Base-by-base conservation (phyloP, 1,140 invertebrate genomes). In the Trissolcus basalis region DNA sequence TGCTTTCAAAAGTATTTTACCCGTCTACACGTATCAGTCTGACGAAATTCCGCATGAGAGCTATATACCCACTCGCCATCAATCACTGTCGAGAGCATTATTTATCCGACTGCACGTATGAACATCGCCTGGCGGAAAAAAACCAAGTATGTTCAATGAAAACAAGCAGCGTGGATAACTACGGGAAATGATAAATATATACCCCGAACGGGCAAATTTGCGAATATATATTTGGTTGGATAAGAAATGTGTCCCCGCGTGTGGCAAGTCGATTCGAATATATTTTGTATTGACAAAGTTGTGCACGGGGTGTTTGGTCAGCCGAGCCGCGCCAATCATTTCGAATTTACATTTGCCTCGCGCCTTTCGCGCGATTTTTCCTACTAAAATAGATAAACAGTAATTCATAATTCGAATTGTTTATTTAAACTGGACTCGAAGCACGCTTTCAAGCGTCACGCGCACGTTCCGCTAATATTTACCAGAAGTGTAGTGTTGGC, bases 401-500 rank as follows among this genome's bases (percentile, higher is more conserved):
- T 68, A 63, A 77, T 58, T 72, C 69, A 77, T 77, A 77, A 77
- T 77, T 72, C 60, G 41, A 54, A 69, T 76, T 80, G 79, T 80
- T 80, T 80, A 78, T 78, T 80, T 59, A 76, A 74, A 71, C 63
- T 45, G 63, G 41, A 54, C 65, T 55, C 36, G 55, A 36, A 45
- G 45, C 58, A 64, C 16, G 61, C 50, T 67, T 58, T 64, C 65
- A 45, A 70, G 60, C 55, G 55, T 51, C 45, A 78, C 48, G 67
- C 72, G 71, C 82, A 82, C 81, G 82, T 83, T 83, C 81, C 48
- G 80, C 80, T 77, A 82, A 84, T 84, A 84, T 83, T 84, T 82
- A 77, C 69, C 65, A 63, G 77, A 82, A 83, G 77, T 81, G 77
- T 69, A 68, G 73, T 58, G 56, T 72, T 77, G 70, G 61, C 64